Percentiles rank a stretch among this genome's conserved stretches.
Conservation (phyloP, 2,113 vertebrate species). For the Esox niger region DNA sequence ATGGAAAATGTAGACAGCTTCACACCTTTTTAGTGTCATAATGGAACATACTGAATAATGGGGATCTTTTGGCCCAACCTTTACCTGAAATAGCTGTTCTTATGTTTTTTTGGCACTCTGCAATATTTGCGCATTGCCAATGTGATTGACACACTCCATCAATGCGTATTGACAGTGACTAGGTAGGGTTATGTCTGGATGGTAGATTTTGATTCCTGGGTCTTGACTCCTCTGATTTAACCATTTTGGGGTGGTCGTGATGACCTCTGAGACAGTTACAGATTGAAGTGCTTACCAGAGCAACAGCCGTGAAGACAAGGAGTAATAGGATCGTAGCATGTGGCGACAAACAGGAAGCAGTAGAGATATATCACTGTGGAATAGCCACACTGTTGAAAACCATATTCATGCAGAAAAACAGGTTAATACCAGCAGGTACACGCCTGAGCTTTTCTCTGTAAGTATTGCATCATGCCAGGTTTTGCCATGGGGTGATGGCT, state of each 20-base stretch:
- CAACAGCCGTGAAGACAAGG: constrained; percentile 71
- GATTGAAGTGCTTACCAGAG: constrained; percentile 76
- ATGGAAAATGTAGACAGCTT: constrained; percentile 42
- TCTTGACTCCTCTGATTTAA: constrained; percentile 60
- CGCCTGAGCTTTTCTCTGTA: constrained; percentile 29
- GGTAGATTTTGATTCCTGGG: constrained; percentile 50
- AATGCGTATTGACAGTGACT: too few relatives aligned
- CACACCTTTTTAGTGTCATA: constrained; percentile 37
- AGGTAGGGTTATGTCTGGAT: too few relatives aligned
- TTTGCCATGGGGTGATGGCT: background rate
- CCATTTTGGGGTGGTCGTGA: constrained; percentile 59
- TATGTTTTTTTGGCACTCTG: background rate
- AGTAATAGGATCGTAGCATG: constrained; percentile 74
- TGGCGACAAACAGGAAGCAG: constrained; percentile 67
- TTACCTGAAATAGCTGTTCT: constrained; percentile 18
- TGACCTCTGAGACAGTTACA: constrained; percentile 75
- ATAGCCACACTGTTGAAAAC: constrained; percentile 58
- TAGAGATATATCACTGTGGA: constrained; percentile 67
- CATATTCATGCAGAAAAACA: constrained; percentile 61
- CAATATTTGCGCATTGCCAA: too few relatives aligned
- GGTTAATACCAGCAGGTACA: constrained; percentile 57
- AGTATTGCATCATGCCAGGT: constrained; percentile 41
- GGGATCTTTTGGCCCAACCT: constrained; percentile 11
- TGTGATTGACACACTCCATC: too few relatives aligned
- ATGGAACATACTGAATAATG: constrained; percentile 7